Base-by-base conservation (phyloP, 2,797 vertebrate genomes). In the Octomys mimax region DNA sequence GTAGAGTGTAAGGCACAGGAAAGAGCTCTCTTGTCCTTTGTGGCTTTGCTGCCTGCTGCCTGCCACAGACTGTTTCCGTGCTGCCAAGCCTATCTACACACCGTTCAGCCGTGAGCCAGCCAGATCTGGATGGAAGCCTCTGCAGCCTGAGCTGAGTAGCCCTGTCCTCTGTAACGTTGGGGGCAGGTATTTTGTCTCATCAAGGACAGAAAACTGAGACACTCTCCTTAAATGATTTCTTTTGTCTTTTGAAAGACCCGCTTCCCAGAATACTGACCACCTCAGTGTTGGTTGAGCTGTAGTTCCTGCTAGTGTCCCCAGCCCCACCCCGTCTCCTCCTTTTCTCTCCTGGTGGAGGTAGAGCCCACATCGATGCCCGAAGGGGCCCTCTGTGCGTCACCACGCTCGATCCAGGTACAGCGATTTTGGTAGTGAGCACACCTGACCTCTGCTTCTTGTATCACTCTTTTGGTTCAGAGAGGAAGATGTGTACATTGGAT, bases 401-500 rank as follows among this genome's bases (percentile, higher is more conserved):
- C 28, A 4, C 16, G 52, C 78, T 46, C 73, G 12, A 19, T 82
- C 61, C 33, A 49, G 6, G 0, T 33, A 57, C 3, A 2, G 49
- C 49, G 59, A 10, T 71, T 70, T 57, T 22, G 33, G 52, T 6
- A 31, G 82, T 89, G 64, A 13, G 22, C 46, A 1, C 21, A 2
- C 21, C 59, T 93, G 61, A 94, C n/a, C 0, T 36, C 70, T 52
- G 70, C 62, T 79, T 64, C 86, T 73, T 0, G 1, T 11, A 0
- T 85, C 26, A 31, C 49, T 28, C 24, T 78, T 71, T 89, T 62
- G 96, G 96, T 98, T 42, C 98, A 99, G 99, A 95, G 99, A 99
- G 96, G 98, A 99, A 13, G 99, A 99, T 96, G 98, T 99, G 4
- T 99, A 99, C 82, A 99, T 99, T 59, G 99, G 99, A 2, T 99